A percentile compares a stretch with the other conserved stretches of the same genome.
phyloP scores from a whole-genome alignment of 2,797 vertebrate species.

The Tympanoctomys barrerae region DNA sequence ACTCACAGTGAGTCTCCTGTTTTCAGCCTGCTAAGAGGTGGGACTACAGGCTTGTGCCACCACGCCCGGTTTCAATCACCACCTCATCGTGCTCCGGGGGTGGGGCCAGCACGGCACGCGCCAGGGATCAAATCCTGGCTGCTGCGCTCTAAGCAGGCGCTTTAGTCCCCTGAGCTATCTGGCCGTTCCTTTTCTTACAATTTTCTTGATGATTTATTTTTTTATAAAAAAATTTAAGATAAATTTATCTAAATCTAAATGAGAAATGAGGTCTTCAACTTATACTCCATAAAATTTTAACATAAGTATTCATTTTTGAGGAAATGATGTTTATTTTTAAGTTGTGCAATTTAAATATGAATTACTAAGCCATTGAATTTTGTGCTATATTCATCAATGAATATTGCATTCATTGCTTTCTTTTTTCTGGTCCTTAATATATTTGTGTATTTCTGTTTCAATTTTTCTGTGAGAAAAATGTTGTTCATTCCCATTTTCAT shows the following conservation, averaged over 20 bases:
- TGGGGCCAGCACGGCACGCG: too few relatives aligned
- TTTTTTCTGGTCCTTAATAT: neutral
- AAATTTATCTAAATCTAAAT: neutral
- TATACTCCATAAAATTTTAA: neutral
- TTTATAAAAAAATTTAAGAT: neutral
- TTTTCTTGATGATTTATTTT: conserved; percentile 2
- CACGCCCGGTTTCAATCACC: too few relatives aligned
- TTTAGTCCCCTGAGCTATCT: too few relatives aligned
- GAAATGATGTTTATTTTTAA: neutral
- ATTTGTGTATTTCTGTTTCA: neutral
- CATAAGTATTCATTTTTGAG: neutral
- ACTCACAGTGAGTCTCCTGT: too few relatives aligned
- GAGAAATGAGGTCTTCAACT: neutral
- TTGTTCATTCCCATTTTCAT: neutral
- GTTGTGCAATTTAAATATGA: neutral
- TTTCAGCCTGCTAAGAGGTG: too few relatives aligned
- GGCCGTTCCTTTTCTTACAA: neutral
- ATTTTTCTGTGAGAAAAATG: neutral
- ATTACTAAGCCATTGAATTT: neutral
- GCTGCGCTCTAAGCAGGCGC: too few relatives aligned
- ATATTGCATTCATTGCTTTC: neutral
- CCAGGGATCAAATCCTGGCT: too few relatives aligned
- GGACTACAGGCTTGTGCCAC: too few relatives aligned
- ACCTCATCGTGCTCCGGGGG: too few relatives aligned
- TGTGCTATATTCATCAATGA: neutral